These are phyloP conservation scores for Phylloscopus trochiloides DNA, from an alignment of 2,113 vertebrate species.

Conservation along the genomic window DNA sequence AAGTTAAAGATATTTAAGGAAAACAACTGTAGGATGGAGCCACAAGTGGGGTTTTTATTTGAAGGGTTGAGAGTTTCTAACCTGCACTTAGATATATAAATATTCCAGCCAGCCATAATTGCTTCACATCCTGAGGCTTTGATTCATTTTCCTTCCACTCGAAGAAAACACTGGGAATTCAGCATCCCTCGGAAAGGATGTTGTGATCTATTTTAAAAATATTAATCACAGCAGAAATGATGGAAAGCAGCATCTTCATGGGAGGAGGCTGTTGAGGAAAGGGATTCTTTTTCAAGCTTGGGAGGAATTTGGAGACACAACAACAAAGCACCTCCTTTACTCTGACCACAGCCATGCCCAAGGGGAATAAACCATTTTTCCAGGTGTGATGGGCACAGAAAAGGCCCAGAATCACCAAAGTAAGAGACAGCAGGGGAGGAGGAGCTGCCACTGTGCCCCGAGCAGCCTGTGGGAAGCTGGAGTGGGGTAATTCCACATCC, in stretches of 20 bases:
- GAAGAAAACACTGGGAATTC: background rate
- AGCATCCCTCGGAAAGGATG: background rate
- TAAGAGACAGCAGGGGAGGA: background rate
- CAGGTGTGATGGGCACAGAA: background rate
- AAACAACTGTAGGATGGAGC: slow-evolving; percentile 29
- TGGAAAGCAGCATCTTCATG: background rate
- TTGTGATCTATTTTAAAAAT: background rate
- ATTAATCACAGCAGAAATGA: background rate
- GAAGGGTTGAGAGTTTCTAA: background rate
- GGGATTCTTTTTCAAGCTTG: background rate
- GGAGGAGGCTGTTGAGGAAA: background rate
- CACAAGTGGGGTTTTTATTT: background rate
- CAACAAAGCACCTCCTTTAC: rapidly evolving
- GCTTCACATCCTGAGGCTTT: background rate
- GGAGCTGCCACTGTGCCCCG: background rate
- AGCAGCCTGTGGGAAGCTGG: background rate
- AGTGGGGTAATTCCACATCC: rapidly evolving
- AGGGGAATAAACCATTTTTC: background rate
- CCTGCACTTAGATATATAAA: slow-evolving; percentile 20
- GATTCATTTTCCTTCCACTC: background rate
- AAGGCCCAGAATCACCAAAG: rapidly evolving
- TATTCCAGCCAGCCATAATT: background rate
- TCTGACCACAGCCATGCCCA: background rate
- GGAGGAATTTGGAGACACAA: background rate
- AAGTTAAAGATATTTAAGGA: slow-evolving; percentile 32